A percentile compares a stretch with the other conserved stretches of the same genome.
Evolutionary conservation across 2,888 invertebrate species (phyloP).

Genomic region (Zaprionus lineosus): DNA sequence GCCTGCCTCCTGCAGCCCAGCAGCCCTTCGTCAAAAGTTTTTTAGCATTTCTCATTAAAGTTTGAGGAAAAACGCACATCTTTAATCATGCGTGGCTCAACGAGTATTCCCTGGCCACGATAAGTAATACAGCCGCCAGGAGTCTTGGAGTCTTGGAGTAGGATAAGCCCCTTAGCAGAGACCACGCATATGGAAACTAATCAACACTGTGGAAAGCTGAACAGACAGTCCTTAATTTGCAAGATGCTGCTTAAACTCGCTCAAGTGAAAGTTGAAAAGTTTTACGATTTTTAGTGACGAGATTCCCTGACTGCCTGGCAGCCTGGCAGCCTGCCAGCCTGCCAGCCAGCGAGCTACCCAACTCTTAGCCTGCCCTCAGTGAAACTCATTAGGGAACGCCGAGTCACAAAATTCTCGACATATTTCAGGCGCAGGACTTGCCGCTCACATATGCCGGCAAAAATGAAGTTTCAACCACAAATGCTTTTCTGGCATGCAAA

Average conservation of each 20-base stretch:
- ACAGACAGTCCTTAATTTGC: constrained; percentile 9
- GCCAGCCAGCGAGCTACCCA: constrained; percentile 16
- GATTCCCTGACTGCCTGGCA: constrained; percentile 13
- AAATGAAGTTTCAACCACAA: constrained; percentile 69
- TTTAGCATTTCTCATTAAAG: constrained; percentile 60
- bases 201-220: constrained; percentile 47
- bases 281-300: constrained; percentile 43
- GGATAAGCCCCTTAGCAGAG: no score
- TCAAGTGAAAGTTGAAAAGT: constrained; percentile 64
- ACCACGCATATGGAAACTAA: constrained; percentile 53
- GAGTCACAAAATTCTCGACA: constrained; percentile 54
- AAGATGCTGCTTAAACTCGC: constrained; percentile 54
- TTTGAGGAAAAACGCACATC: constrained; percentile 51
- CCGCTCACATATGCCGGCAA: constrained; percentile 23
- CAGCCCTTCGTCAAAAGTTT: constrained; percentile 47
- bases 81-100: constrained; percentile 63
- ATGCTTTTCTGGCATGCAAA: constrained; percentile 67
- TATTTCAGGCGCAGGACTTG: constrained; percentile 48
- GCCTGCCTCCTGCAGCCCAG: constrained; percentile 20
- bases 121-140: constrained; percentile 31
- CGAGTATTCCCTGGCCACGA: constrained; percentile 60
- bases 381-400: constrained; percentile 68
- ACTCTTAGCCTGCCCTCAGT: constrained; percentile 22
- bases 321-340: constrained; percentile 7
- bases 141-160: no score